A percentile compares a stretch with the other conserved stretches of the same genome.
Evolutionary conservation across 2,113 vertebrate genomes (phyloP).

Genomic region (Tamias sibiricus): DNA sequence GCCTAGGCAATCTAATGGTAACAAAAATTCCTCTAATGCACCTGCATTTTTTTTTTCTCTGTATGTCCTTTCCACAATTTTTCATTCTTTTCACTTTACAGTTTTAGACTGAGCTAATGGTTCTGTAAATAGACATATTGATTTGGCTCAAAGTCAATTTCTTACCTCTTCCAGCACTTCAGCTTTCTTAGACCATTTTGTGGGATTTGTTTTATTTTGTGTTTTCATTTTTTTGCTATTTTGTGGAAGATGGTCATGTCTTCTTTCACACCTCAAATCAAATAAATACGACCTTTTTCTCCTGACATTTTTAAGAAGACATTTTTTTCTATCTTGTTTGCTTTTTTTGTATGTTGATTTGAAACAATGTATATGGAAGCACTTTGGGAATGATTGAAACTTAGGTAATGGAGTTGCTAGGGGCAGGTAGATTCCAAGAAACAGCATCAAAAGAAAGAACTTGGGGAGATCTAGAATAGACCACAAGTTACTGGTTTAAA

Average conservation of each 20-base stretch:
- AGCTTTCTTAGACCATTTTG: slow-evolving; percentile 64
- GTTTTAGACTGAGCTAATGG: slow-evolving; percentile 81
- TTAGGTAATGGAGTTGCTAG: too few relatives aligned
- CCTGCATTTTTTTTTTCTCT: not conserved
- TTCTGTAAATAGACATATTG: slow-evolving; percentile 75
- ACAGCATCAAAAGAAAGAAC: too few relatives aligned
- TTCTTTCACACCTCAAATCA: slow-evolving; percentile 73
- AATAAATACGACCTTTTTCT: slow-evolving; percentile 33
- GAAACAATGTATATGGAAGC: not conserved
- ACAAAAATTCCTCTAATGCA: not conserved
- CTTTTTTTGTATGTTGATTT: not conserved
- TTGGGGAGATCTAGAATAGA: not conserved
- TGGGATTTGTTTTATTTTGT: not conserved
- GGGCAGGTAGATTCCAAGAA: not conserved
- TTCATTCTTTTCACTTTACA: slow-evolving; percentile 82
- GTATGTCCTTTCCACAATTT: slow-evolving; percentile 65
- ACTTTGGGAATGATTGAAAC: not conserved
- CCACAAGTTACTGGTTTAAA: not conserved
- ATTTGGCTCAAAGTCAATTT: slow-evolving; percentile 70
- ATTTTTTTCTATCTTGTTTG: not conserved
- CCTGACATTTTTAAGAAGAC: not conserved
- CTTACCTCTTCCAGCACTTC: slow-evolving; percentile 52
- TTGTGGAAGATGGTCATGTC: slow-evolving; percentile 4
- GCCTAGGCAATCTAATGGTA: not conserved
- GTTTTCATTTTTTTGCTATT: slow-evolving; percentile 26